These are phyloP conservation scores for Drosophila nr. perissopoda DNA, from an alignment of 2,888 invertebrate species.

Conservation along the genomic window DNA sequence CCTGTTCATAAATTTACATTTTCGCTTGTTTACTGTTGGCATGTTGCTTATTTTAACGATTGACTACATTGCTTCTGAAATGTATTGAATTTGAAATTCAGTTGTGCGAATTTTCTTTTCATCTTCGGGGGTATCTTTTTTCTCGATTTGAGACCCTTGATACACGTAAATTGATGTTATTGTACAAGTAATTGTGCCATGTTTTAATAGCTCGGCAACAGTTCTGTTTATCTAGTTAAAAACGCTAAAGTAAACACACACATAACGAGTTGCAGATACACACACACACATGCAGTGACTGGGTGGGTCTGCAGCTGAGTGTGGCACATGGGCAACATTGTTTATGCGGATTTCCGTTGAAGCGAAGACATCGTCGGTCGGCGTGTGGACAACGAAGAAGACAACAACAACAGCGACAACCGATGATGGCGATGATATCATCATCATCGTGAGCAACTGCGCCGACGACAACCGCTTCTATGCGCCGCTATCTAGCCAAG, in stretches of 20 bases:
- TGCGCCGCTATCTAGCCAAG: slow-evolving; percentile 63
- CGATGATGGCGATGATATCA: slow-evolving; percentile 70
- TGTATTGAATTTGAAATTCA: slow-evolving; percentile 15
- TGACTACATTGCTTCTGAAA: slow-evolving; percentile 20
- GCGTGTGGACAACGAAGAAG: slow-evolving; percentile 55
- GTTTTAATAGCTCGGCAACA: slow-evolving; percentile 56
- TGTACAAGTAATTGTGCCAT: slow-evolving; percentile 63
- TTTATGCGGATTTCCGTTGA: slow-evolving; percentile 81
- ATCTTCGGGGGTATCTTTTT: slow-evolving; percentile 15
- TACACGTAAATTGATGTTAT: slow-evolving; percentile 19
- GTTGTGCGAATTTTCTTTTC: slow-evolving; percentile 27
- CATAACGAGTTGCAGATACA: slow-evolving; percentile 6
- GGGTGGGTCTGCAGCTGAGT: slow-evolving; percentile 21
- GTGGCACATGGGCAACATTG: slow-evolving; percentile 64
- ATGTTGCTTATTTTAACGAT: slow-evolving; percentile 19
- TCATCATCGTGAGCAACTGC: slow-evolving; percentile 68
- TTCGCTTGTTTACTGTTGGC: slow-evolving; percentile 23
- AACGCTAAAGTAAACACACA: slow-evolving; percentile 65
- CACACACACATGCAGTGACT: slow-evolving; percentile 10
- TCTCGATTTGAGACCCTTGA: slow-evolving; percentile 25
- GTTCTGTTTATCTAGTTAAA: slow-evolving; percentile 73
- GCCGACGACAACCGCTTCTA: slow-evolving; percentile 49
- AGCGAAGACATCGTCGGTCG: slow-evolving; percentile 54
- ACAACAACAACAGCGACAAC: slow-evolving; percentile 34
- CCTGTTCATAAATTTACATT: slow-evolving; percentile 21